These are phyloP conservation scores for Enteromius unitaeniatus DNA, from an alignment of 2,797 vertebrate genomes.

Conservation along the genomic window DNA sequence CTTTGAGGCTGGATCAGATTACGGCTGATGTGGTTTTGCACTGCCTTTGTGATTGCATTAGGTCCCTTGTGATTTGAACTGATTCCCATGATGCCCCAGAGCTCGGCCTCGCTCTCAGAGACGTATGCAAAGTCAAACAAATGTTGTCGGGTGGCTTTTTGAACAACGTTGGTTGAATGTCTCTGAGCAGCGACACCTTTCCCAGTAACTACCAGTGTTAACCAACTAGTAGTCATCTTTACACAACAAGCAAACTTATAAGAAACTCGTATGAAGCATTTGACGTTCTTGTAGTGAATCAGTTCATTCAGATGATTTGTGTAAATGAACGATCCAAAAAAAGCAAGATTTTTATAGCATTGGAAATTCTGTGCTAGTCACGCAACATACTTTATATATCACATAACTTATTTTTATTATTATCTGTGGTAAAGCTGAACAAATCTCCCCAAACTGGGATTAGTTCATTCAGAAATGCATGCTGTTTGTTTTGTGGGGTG, in stretches of 20 bases:
- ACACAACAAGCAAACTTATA: neutral
- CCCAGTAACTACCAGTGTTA: neutral
- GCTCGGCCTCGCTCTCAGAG: neutral
- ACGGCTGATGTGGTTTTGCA: conserved; percentile 46
- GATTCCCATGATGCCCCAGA: conserved; percentile 22
- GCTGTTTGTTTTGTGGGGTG: neutral
- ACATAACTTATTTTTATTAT: neutral
- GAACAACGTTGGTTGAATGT: neutral
- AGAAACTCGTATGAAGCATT: neutral
- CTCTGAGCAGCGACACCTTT: neutral
- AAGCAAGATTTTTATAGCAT: neutral
- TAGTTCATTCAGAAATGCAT: neutral
- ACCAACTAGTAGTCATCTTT: neutral
- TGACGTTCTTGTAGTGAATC: neutral
- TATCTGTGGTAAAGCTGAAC: neutral
- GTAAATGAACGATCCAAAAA: neutral
- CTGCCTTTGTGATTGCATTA: conserved; percentile 34
- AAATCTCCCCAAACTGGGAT: neutral
- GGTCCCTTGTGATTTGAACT: conserved; percentile 1
- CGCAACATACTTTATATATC: neutral
- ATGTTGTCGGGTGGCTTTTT: neutral
- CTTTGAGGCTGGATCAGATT: conserved; percentile 51
- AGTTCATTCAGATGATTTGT: neutral
- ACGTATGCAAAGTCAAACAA: conserved; percentile 13
- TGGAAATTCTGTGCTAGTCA: neutral